A percentile compares a stretch with the other conserved stretches of the same genome.
These are phyloP conservation scores for Aegithalos caudatus DNA, from an alignment of 2,113 vertebrate species.

Conservation along the genomic window DNA sequence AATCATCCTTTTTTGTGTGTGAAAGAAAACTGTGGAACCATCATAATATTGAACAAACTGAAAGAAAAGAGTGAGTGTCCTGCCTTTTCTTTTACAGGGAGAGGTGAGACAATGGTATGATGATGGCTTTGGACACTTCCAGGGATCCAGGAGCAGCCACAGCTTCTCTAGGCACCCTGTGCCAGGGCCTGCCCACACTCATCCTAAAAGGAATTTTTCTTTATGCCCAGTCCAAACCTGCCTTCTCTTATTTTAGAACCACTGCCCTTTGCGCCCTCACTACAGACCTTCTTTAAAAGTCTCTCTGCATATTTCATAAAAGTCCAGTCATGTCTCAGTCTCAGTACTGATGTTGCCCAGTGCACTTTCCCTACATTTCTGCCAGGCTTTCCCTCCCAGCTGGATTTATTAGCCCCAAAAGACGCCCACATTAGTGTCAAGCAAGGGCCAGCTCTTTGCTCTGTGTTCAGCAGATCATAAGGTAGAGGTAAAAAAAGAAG, in stretches of 20 bases:
- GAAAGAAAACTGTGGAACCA: background rate
- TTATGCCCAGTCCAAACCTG: background rate
- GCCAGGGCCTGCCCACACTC: background rate
- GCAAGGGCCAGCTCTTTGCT: background rate
- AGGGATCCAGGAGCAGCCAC: background rate
- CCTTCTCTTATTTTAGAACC: background rate
- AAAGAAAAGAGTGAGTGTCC: rapidly evolving
- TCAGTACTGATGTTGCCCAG: background rate
- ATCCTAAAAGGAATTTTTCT: background rate
- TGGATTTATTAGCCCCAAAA: background rate
- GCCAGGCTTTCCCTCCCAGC: background rate
- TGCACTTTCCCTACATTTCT: background rate
- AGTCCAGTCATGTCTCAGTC: background rate
- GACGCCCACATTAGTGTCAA: background rate
- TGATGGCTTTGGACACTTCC: background rate
- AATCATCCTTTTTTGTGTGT: background rate
- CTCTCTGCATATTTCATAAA: background rate
- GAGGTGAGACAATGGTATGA: background rate
- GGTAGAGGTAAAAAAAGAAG: background rate
- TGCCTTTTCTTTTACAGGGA: background rate
- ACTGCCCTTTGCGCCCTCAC: background rate
- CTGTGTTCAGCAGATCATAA: background rate
- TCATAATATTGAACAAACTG: background rate
- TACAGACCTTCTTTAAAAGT: background rate
- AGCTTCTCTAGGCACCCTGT: background rate